Conservation (phyloP, 1,140 invertebrate species). For the Leptonema lineaticorne region DNA sequence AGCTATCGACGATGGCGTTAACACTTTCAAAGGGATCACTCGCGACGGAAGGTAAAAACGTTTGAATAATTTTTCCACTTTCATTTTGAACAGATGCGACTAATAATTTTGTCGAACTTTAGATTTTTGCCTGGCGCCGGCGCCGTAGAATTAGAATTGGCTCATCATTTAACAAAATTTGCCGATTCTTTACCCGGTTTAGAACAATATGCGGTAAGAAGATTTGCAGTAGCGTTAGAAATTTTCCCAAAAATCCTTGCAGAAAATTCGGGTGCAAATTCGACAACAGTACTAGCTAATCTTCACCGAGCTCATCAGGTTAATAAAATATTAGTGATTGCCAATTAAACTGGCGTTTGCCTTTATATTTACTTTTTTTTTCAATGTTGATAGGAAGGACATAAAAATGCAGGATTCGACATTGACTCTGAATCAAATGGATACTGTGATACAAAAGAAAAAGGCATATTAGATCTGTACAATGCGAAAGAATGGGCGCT, state of each 20-base stretch:
- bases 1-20: slow-evolving; percentile 97
- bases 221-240: slow-evolving; percentile 91
- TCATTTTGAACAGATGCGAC: not conserved
- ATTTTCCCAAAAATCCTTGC: slow-evolving; percentile 88
- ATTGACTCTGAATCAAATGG: slow-evolving; percentile 74
- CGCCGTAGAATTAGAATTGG: slow-evolving; percentile 92
- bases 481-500: slow-evolving; percentile 90
- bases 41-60: slow-evolving; percentile 57
- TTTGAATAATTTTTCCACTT: not conserved
- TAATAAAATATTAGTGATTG: not conserved
- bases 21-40: slow-evolving; percentile 92
- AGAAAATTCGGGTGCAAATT: slow-evolving; percentile 90
- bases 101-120: slow-evolving; percentile 7
- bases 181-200: slow-evolving; percentile 91
- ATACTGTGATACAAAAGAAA: slow-evolving; percentile 73
- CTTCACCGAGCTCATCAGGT: slow-evolving; percentile 88
- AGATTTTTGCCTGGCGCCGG: slow-evolving; percentile 91
- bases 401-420: slow-evolving; percentile 83
- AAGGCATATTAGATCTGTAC: slow-evolving; percentile 82
- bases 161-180: slow-evolving; percentile 79
- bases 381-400: slow-evolving; percentile 75
- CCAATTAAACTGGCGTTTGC: not conserved
- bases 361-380: slow-evolving; percentile 25
- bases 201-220: slow-evolving; percentile 95
- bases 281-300: slow-evolving; percentile 86